phyloP scores from a whole-genome alignment of 2,888 invertebrate species.

The Plutella xylostella region DNA sequence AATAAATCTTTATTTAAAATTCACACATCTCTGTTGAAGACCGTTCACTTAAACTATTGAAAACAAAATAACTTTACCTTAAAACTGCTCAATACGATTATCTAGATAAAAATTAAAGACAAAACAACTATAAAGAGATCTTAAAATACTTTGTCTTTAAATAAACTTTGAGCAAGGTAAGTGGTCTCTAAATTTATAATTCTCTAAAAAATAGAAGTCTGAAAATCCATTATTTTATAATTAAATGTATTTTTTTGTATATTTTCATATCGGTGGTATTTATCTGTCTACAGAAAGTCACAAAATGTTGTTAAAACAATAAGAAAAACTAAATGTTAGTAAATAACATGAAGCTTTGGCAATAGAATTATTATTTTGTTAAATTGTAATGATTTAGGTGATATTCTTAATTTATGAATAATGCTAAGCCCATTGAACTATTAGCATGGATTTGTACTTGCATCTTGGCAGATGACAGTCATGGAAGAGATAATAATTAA shows the following conservation, averaged over 20 bases:
- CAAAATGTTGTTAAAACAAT: too few species aligned
- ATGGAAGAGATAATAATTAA: too few species aligned
- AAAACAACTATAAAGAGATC: conserved; percentile 11
- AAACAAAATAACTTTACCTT: conserved; percentile 36
- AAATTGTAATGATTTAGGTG: neutral
- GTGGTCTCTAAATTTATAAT: conserved; percentile 10
- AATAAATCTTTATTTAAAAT: conserved; percentile 64
- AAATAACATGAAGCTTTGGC: too few species aligned
- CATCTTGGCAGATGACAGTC: too few species aligned
- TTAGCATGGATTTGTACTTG: too few species aligned
- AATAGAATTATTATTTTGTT: neutral
- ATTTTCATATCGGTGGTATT: too few species aligned
- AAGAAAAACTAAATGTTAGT: too few species aligned
- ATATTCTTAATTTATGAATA: neutral
- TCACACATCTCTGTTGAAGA: conserved; percentile 54
- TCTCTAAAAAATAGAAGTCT: conserved; percentile 14
- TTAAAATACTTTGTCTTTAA: conserved; percentile 20
- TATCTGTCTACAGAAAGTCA: too few species aligned
- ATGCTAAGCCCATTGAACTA: too few species aligned
- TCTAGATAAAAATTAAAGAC: neutral
- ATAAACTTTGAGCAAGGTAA: conserved; percentile 41
- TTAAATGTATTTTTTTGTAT: too few species aligned
- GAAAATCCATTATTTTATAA: conserved; percentile 5
- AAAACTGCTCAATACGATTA: conserved; percentile 39
- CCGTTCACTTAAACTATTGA: conserved; percentile 39